Conservation (phyloP, 2,113 vertebrate genomes). For the Semicossyphus pulcher region DNA sequence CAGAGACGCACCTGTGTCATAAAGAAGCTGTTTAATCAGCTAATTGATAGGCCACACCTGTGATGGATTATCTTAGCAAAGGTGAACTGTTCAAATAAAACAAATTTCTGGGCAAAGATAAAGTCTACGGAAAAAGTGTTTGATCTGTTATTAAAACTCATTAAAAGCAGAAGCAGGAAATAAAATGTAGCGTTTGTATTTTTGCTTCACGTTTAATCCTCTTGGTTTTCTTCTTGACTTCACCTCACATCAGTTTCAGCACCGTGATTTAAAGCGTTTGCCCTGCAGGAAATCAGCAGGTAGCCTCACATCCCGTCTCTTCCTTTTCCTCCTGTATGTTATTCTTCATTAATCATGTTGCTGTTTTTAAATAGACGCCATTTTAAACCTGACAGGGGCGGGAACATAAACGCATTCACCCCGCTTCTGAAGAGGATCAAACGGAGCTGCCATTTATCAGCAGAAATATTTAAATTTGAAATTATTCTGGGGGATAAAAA, state of each 20-base stretch:
- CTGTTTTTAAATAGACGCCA: background rate
- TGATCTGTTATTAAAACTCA: no score
- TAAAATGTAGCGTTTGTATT: background rate
- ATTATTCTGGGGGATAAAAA: constrained; percentile 2
- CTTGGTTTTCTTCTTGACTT: constrained; percentile 21
- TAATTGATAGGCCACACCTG: no score
- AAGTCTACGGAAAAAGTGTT: no score
- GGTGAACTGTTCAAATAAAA: no score
- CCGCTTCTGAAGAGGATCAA: background rate
- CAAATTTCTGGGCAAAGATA: no score
- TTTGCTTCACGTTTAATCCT: constrained; percentile 17
- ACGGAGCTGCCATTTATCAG: background rate
- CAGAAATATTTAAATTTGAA: constrained; percentile 14
- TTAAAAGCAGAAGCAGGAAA: no score
- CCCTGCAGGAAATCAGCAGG: constrained; percentile 32
- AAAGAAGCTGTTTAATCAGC: no score
- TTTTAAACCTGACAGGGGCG: constrained; percentile 8
- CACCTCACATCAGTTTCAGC: constrained; percentile 32
- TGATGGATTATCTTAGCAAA: no score
- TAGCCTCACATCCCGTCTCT: background rate
- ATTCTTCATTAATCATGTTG: background rate
- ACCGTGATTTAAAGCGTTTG: constrained; percentile 15
- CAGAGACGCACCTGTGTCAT: no score
- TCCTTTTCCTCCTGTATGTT: background rate
- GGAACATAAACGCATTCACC: constrained; percentile 1